phyloP scores from a whole-genome alignment of 2,113 vertebrate genomes.

The Propithecus coquereli region DNA sequence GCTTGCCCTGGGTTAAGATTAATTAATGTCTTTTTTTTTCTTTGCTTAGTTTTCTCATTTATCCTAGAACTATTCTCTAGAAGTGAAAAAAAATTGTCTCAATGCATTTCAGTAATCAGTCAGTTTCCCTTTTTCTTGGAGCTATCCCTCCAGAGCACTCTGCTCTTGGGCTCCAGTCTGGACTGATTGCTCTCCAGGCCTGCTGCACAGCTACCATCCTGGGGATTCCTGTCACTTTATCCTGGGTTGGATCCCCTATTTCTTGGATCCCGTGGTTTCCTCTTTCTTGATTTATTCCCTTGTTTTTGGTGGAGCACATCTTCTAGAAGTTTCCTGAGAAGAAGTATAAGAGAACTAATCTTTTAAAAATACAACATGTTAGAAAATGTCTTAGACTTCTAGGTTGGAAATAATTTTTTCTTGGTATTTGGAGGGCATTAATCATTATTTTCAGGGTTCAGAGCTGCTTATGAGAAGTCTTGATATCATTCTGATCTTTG shows the following conservation, averaged over 20 bases:
- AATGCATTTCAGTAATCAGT: not conserved
- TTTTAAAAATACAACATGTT: not conserved
- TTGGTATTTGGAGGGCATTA: not conserved
- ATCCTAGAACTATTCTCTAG: not conserved
- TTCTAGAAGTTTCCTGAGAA: not conserved
- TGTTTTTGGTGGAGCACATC: not conserved
- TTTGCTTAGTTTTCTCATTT: conserved; percentile 1
- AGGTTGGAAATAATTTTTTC: not conserved
- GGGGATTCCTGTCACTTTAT: not conserved
- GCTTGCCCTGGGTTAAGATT: not conserved
- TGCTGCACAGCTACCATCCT: not conserved
- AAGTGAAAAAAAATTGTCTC: not conserved
- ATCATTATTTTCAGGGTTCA: not conserved
- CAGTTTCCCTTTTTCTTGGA: not conserved
- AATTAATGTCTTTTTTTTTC: not conserved
- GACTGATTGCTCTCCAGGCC: not conserved
- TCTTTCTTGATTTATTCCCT: not conserved
- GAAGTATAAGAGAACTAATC: not conserved
- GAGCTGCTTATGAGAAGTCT: not conserved
- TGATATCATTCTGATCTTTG: not conserved
- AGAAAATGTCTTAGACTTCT: not conserved
- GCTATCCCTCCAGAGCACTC: not conserved
- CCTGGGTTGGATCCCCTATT: not conserved
- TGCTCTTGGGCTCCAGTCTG: not conserved
- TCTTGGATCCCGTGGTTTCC: not conserved